Base-by-base conservation (phyloP, 2,797 vertebrate genomes). In the Hozukius guyotensis region DNA sequence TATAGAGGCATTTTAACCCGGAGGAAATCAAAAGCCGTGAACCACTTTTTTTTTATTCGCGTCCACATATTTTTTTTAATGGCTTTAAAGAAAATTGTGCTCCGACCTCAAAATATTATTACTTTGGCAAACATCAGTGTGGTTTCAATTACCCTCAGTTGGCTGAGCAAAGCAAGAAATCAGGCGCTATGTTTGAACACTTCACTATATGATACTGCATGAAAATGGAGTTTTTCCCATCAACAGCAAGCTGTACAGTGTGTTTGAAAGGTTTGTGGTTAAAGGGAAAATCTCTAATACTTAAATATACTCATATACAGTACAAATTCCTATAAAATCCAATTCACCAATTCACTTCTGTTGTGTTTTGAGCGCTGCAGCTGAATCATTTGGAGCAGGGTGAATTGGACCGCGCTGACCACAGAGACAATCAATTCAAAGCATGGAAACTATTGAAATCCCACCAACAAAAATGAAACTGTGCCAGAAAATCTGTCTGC, bases 371-470 rank as follows among this genome's bases (percentile, higher is more conserved):
- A 32, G 20, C 9, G 1, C 46, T 49, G 46, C 14, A 56, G 42
- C 72, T 65, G 38, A 29, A 34, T 77, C 63, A 69, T 56, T 29
- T 42, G 66, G 31, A 46, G 55, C 69, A 25, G 14, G 8, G 5
- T 20, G 53, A 70, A 65, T 20, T 52, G 53, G 27, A 66, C 20
- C 56, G 22, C 3, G 6, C 52, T 38, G 74, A 71, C 59, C 46
- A 59, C 29, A 74, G 38, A 84, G 57, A n/a, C 24, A 29, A 59
- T 63, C 27, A 82, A 66, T 42, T 65, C 59, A 78, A 65, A 84
- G 8, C 66, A 72, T 25, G 22, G 66, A 78, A 81, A 42, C 38
- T 57, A 12, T 46, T 81, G 57, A 76, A 82, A 83, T 74, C 4
- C 25, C 71, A 71, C 55, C 12, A 69, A 22, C 13, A 52, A 67